Base-by-base conservation (phyloP, 2,797 vertebrate species). In the Cichlasoma orientale region DNA sequence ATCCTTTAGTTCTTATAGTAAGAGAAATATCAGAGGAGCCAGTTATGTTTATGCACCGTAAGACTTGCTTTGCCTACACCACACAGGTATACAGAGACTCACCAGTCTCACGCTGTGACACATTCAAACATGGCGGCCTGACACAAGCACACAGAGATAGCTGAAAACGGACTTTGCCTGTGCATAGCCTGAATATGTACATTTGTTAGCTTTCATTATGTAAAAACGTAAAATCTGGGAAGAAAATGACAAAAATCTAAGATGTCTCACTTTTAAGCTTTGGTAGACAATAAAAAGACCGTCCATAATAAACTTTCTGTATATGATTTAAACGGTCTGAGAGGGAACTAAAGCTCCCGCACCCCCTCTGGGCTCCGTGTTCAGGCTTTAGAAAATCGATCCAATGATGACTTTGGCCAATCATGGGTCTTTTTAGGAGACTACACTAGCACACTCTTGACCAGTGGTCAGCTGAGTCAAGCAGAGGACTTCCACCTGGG, bases 181-280 rank as follows among this genome's bases (percentile, higher is more conserved):
- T 91, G 90, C 91, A 91, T 90, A 91, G 89, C 81, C 89, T 61
- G 87, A 80, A 87, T 82, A 87, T 88, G 56, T 87, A 89, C 78
- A 84, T 53, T 70, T 74, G 52, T 77, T 72, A 56, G 72, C 21
- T 74, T 41, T 68, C 0, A 6, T 73, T 33, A 71, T 72, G 57
- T 25, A 47, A 19, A 75, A 77, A 78, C 33, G 27, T 25, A 69
- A 31, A 31, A 5, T 41, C n/a, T 27, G 54, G 8, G 16, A 56
- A 57, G 31, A 31, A 59, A 29, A 53, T 57, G 5, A 27, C 4
- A 47, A 47, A 18, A 18, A 53, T 56, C 10, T 18, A 59, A 59
- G 18, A 58, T 72, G 44, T 7, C 53, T 56, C 50, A 47, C 4
- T 16, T 55, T 63, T 21, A 63, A 74, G 61, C 41, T 50, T 50